Base-by-base conservation (phyloP, 2,113 vertebrate species). In the Bagarius yarrelli region DNA sequence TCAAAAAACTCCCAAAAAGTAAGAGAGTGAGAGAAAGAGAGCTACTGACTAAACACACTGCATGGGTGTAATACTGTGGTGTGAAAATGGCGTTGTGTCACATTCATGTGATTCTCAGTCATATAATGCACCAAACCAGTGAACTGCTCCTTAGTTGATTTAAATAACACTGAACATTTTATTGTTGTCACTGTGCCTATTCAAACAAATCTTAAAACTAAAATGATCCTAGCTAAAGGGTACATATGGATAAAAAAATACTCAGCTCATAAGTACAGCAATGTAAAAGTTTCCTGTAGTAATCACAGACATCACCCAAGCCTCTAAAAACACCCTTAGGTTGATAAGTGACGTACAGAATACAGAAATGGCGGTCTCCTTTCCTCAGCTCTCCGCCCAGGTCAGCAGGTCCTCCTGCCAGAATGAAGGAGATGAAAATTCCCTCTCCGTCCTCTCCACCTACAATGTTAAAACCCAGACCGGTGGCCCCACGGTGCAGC, bases 351-450 rank as follows among this genome's bases (percentile, higher is more conserved):
- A 56, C 91, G 19, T 94, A 99, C 98, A 81, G 97, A 98, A 66
- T 98, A 94, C 0, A 99, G 97, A n/a, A n/a, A n/a, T n/a, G n/a
- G 1, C 96, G 89, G 90, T 99, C 98, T 91, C 98, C 98, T 92
- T 97, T 98, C 88, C 94, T 93, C 87, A 99, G 95, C 84, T 99
- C 98, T 79, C 98, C 97, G 23, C 96, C 96, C 53, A 99, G 93
- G 87, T 99, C 98, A 21, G 97, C 98, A 44, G 98, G 97, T 14
- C 98, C 98, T 81, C 98, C 98, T 0, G 98, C 97, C 73, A 99
- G 95, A 87, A 99, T 99, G 93, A 99, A 99, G 84, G 98, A 99
- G 88, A 99, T 98, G 89, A 99, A 99, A 91, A 99, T 99, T 36
- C 98, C 98, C 91, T 99, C 98, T 76, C 98, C 97, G 50, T 99